Evolutionary conservation across 2,797 vertebrate genomes (phyloP).

Genomic region (Garrulus glandarius): DNA sequence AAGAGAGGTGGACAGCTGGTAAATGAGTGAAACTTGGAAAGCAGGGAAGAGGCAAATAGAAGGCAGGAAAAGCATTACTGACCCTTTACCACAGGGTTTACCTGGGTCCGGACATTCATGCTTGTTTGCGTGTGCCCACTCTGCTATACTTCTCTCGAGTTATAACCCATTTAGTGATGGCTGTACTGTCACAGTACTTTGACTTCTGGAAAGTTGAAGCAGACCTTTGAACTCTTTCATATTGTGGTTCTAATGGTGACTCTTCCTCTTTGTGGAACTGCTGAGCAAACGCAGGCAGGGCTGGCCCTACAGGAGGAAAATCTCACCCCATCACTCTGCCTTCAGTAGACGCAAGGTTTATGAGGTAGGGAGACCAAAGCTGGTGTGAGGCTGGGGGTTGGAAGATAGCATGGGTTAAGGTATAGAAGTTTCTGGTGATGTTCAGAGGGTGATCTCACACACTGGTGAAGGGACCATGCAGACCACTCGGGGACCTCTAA

Average conservation of each 20-base stretch:
- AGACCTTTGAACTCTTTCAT: background rate
- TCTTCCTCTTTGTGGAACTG: background rate
- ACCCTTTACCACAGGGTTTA: background rate
- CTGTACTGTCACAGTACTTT: background rate
- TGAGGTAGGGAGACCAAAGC: background rate
- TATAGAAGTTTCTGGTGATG: background rate
- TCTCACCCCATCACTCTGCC: background rate
- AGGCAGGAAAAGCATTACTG: background rate
- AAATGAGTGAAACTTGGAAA: background rate
- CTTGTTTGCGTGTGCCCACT: background rate
- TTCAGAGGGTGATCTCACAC: background rate
- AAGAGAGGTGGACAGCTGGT: background rate
- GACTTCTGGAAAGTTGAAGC: background rate
- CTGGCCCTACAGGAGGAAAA: background rate
- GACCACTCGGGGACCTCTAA: background rate
- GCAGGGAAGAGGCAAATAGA: background rate
- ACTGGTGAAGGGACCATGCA: accelerated
- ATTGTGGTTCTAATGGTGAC: background rate
- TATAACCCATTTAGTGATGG: background rate
- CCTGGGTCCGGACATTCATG: background rate
- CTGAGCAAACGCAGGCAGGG: background rate
- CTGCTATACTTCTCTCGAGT: background rate
- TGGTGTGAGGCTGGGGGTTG: background rate
- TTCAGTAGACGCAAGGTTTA: background rate
- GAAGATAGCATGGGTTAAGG: background rate